Conservation (phyloP, 2,797 vertebrate species). For the Cetoscarus ocellatus region DNA sequence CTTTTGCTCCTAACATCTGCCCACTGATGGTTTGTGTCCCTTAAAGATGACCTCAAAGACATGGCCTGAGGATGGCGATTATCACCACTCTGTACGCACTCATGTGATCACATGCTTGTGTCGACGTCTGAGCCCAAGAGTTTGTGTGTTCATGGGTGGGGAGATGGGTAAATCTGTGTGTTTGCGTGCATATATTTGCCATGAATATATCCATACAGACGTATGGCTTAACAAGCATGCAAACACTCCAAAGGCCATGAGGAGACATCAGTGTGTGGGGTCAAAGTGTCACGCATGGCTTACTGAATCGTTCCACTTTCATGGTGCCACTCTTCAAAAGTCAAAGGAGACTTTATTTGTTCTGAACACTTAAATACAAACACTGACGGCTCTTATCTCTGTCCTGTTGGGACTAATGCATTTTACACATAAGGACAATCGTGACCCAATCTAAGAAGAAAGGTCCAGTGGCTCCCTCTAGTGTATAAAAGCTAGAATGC, state of each 20-base stretch:
- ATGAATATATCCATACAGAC: constrained; percentile 29
- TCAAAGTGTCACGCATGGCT: constrained; percentile 57
- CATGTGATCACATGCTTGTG: constrained; percentile 60
- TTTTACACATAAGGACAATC: neutral
- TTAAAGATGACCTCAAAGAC: constrained; percentile 74
- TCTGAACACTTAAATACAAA: constrained; percentile 3
- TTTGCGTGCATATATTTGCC: constrained; percentile 22
- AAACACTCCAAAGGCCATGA: constrained; percentile 40
- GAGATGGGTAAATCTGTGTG: constrained; percentile 18
- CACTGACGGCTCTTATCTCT: constrained; percentile 21
- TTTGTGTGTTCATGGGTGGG: constrained; percentile 25
- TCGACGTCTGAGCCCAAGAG: constrained; percentile 10
- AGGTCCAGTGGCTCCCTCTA: constrained; percentile 50
- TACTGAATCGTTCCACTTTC: constrained; percentile 49
- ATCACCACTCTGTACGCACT: constrained; percentile 54
- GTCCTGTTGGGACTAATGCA: constrained; percentile 26
- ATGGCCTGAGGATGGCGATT: constrained; percentile 74
- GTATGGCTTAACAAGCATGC: constrained; percentile 60
- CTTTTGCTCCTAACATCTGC: constrained; percentile 74
- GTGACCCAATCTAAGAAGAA: neutral
- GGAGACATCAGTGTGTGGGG: constrained; percentile 42
- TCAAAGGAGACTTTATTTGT: constrained; percentile 28
- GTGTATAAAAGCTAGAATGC: constrained; percentile 38
- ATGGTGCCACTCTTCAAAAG: constrained; percentile 27
- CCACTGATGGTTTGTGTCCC: constrained; percentile 59